Percentiles rank a stretch among this genome's conserved stretches.
These are phyloP conservation scores for Apogon hyalosoma DNA, from an alignment of 2,797 vertebrate species.

Conservation along the genomic window DNA sequence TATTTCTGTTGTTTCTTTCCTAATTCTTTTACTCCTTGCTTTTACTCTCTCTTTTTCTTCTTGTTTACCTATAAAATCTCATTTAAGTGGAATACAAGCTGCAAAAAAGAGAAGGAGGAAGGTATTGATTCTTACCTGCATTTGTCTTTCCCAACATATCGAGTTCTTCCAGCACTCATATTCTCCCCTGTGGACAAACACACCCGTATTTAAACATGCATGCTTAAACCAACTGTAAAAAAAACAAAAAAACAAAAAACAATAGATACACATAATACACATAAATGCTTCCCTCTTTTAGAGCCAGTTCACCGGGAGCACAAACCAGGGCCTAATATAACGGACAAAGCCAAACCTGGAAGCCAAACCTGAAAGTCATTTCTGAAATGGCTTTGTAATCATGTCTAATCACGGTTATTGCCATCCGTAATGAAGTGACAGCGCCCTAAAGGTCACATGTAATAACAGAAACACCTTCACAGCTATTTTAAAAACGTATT, in stretches of 20 bases:
- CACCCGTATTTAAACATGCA: background rate
- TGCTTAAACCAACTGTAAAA: constrained; percentile 6
- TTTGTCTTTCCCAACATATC: constrained; percentile 53
- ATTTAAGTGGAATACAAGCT: background rate
- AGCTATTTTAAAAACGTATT: constrained; percentile 8
- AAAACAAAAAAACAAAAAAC: constrained; percentile 2
- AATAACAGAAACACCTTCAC: constrained; percentile 20
- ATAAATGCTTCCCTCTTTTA: background rate
- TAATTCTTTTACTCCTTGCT: too few relatives aligned
- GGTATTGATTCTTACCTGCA: constrained; percentile 68
- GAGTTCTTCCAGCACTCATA: constrained; percentile 64
- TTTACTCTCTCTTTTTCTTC: background rate
- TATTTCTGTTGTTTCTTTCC: background rate
- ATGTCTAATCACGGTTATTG: constrained; percentile 53
- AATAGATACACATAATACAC: background rate
- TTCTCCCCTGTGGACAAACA: constrained; percentile 60
- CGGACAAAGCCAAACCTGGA: constrained; percentile 32
- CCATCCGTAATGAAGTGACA: constrained; percentile 48
- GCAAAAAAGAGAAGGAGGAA: background rate
- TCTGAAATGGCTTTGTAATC: constrained; percentile 72
- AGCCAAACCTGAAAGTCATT: constrained; percentile 56
- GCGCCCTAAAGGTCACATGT: constrained; percentile 32
- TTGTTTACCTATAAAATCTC: background rate
- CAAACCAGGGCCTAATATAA: background rate
- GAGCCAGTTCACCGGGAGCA: constrained; percentile 12